Evolutionary conservation across 2,888 invertebrate genomes (phyloP), one percentile per base, ranked within the genome.

Genomic region (Ormyrus labotus): DNA sequence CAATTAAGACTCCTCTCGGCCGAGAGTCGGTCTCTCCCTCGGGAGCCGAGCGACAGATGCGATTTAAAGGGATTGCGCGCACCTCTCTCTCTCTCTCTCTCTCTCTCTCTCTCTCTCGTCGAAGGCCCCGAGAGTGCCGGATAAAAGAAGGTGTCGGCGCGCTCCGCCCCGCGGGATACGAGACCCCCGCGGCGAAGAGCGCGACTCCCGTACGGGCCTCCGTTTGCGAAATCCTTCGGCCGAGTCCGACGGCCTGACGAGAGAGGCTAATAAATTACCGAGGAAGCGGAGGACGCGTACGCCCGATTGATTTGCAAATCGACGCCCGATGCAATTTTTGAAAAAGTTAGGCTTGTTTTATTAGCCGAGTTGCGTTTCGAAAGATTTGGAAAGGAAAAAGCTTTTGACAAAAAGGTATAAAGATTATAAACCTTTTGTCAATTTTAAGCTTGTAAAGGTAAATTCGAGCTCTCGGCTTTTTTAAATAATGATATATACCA

Each of bases 201-300:
- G 88, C 87, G 89, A 90, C 90, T 91, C 87, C 90, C 85, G 90
- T 90, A 86, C 86, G 48, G 48, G 90, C 90, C 89, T 88, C 90
- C 86, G 90, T 90, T 90, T 86, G 86, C 87, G 86, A 85, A 71
- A 51, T 82, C 73, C 78, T 51, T 50, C 55, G 5, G 10, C 19
- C 13, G 47, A 47, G 68, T n/a, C 13, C 11, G 6, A 50, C 19
- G 19, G 19, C 19, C 19, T 19, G 19, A 19, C 19, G 19, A 19
- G 19, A 19, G 19, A 64, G 19, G 60, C 65, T 80, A 75, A 80
- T 80, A 61, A 80, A 80, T 80, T 75, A 58, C 65, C 13, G 65
- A 53, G 58, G 34, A 71, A 57, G 58, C 19, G 60, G 71, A 71
- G 60, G 70, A 51, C 53, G 65, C 9, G 19, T 19, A 19, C 19